Percentiles rank a stretch among this genome's conserved stretches.
These are phyloP conservation scores for Watsonalla cultraria DNA, from an alignment of 2,888 invertebrate genomes.

Conservation along the genomic window DNA sequence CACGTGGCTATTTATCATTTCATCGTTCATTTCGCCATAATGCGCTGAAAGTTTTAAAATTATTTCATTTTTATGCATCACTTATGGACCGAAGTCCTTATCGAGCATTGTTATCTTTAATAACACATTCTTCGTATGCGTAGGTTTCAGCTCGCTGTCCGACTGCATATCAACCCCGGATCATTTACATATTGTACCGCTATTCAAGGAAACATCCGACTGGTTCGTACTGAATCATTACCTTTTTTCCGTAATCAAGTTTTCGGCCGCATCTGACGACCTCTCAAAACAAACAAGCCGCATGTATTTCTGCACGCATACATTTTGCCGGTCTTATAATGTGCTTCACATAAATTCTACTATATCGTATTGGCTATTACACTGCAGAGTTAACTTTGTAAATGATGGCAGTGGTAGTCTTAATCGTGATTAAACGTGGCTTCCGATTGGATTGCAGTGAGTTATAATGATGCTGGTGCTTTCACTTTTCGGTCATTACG, in stretches of 20 bases:
- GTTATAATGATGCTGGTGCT: constrained; percentile 61
- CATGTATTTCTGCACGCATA: constrained; percentile 33
- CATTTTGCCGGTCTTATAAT: constrained; percentile 23
- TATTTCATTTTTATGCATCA: background rate
- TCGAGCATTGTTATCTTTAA: constrained; percentile 42
- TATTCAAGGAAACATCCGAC: constrained; percentile 57
- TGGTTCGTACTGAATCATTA: constrained; percentile 57
- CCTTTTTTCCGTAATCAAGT: constrained; percentile 66
- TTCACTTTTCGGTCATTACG: constrained; percentile 69
- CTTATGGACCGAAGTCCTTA: constrained; percentile 30
- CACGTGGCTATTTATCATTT: background rate
- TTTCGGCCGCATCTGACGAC: constrained; percentile 51
- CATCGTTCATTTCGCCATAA: background rate
- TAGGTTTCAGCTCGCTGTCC: constrained; percentile 41
- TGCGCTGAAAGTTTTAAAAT: background rate
- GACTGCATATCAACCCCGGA: constrained; percentile 45
- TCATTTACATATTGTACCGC: constrained; percentile 71
- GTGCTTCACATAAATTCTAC: constrained; percentile 14
- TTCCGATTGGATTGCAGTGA: constrained; percentile 51
- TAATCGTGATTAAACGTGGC: constrained; percentile 61
- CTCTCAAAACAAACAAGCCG: constrained; percentile 66
- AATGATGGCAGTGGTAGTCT: constrained; percentile 28
- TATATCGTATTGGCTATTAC: constrained; percentile 15
- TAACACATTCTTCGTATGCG: constrained; percentile 41
- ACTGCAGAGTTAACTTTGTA: constrained; percentile 20